Evolutionary conservation across 2,113 vertebrate genomes (phyloP), one percentile per base, ranked within the genome.

Genomic region (Erpornis zantholeuca): DNA sequence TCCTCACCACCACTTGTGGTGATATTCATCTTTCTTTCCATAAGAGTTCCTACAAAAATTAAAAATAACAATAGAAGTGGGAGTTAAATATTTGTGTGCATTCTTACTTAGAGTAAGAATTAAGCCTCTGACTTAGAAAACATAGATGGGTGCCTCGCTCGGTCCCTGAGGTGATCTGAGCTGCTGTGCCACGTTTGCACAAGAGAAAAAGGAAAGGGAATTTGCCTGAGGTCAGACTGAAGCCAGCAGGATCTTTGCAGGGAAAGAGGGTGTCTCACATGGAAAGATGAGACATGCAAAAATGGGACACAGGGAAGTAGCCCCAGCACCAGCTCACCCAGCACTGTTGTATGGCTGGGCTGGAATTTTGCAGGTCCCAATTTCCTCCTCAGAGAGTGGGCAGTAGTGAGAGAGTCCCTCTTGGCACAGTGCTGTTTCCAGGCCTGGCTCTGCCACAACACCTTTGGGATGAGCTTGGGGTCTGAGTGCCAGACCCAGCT

Each of bases 231-330:
- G 33, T 64, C 78, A 79, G 64, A 16, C 44, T 33, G 65, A 90
- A 88, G 61, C n/a, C 42, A 84, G 76, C 33, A 69, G 57, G 38
- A n/a, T 5, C 21, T 66, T 42, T 52, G 27, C 60, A 83, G 47
- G 59, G n/a, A 38, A 75, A 72, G 50, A 53, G 16, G 18, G 20
- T 65, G 36, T n/a, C 28, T 69, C 56, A 3, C 0, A 16, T 1
- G 18, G 59, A 80, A 85, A 72, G 49, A 11, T 5, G 65, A 42
- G 52, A 53, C 36, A 28, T 28, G 29, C 24, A 2, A 33, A 49
- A 86, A 47, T 0, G 2, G 29, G 70, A 53, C 45, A 44, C 0
- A 1, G 50, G 52, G 75, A 42, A 42, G 2, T 0, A 73, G 56
- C 61, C 75, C 47, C 57, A 53, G 44, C 77, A n/a, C 6, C 54